Base-by-base conservation (phyloP, 2,113 vertebrate genomes). In the Sturnus vulgaris region DNA sequence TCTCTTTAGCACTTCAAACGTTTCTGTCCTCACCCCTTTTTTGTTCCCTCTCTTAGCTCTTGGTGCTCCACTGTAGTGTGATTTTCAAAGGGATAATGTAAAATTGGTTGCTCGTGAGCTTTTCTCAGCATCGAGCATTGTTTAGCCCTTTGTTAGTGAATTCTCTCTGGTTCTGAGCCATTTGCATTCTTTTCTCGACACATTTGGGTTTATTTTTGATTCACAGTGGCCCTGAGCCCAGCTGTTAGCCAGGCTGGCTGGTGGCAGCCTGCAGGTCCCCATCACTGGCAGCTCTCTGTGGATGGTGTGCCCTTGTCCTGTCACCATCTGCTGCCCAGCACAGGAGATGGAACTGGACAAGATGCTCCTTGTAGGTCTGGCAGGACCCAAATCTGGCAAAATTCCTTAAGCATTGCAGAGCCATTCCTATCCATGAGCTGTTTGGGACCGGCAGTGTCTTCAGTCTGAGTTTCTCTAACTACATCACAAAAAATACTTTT, bases 281-380 rank as follows among this genome's bases (percentile, higher is more conserved):
- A 3, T 35, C 1, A 0, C 49, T 28, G 21, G 57, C 68, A 55
- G 57, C 15, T 0, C 13, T 1, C 40, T 2, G 3, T 14, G 63
- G 23, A 1, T n/a, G 56, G 4, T 0, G 0, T 11, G 23, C 33
- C 33, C 27, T 1, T 24, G 55, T 40, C 65, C 20, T n/a, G 35
- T 31, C 77, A 12, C 63, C 33, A 4, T 6, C 53, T 7, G 1
- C 76, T 52, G 37, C 35, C 68, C 65, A 2, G 7, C 39, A 0
- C 39, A 16, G 37, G 17, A 73, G 33, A 6, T 28, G 5, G 1
- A 47, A 2, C 39, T 35, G 75, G 57, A 23, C 10, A 16, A 14
- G 21, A 10, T 2, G 5, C 39, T 44, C 17, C 7, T 16, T 37
- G 30, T 35, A 17, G 30, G 18, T 15, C 78, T 33, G n/a, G 16